Conservation (phyloP, 2,113 vertebrate species). For the Mastomys coucha region DNA sequence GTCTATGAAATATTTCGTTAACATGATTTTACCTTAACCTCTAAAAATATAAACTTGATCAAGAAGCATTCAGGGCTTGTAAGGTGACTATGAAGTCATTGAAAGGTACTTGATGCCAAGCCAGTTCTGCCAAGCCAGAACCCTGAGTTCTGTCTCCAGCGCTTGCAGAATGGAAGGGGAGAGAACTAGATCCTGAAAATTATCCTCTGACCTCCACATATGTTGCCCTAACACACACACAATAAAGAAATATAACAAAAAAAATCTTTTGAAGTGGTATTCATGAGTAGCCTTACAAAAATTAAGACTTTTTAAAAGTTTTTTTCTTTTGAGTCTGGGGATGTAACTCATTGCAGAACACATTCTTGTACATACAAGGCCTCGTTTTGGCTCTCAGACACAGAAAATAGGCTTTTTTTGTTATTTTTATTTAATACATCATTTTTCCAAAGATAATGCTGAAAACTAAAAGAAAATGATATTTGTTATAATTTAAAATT, state of each 20-base stretch:
- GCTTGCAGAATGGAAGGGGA: background rate
- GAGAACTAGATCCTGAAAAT: background rate
- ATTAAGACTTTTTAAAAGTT: background rate
- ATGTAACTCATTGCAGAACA: background rate
- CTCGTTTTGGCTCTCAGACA: background rate
- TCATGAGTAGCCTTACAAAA: background rate
- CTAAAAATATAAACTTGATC: conserved; percentile 39
- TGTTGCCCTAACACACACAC: background rate
- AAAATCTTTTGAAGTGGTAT: background rate
- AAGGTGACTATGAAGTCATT: no score
- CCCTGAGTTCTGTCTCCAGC: background rate
- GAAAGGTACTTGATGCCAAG: background rate
- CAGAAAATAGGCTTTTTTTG: background rate
- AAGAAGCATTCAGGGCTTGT: background rate
- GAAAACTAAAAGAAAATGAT: background rate
- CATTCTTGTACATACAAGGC: background rate
- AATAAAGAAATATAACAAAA: background rate
- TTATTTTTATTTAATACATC: background rate
- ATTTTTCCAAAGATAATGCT: conserved; percentile 39
- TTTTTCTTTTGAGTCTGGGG: background rate
- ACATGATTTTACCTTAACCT: background rate
- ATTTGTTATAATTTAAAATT: conserved; percentile 57
- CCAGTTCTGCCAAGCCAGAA: background rate
- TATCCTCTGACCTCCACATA: background rate
- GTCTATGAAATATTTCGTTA: background rate